Evolutionary conservation across 2,888 invertebrate species (phyloP).

Genomic region (Dryococelus australis): DNA sequence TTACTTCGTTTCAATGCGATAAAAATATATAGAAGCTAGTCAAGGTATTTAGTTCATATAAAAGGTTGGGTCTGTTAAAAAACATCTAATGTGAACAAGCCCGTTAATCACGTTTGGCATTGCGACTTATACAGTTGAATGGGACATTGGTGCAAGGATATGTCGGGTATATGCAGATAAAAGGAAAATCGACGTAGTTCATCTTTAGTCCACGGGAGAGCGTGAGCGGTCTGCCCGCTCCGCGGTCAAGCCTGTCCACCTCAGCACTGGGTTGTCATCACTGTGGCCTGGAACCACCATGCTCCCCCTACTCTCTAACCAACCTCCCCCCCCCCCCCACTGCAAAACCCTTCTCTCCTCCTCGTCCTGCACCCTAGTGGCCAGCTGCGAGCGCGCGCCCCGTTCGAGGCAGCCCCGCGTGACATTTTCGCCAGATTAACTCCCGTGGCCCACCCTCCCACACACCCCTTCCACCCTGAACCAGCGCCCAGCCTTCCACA

Average conservation of each 20-base stretch:
- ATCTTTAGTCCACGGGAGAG: no score
- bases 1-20: no score
- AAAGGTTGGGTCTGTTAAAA: no score
- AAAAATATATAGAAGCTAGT: no score
- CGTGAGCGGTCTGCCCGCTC: no score
- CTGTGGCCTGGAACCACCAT: background rate
- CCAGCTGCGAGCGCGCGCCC: conserved; percentile 18
- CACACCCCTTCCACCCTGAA: background rate
- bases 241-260: background rate
- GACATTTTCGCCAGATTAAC: conserved; percentile 31
- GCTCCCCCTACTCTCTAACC: background rate
- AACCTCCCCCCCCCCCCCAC: background rate
- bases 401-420: conserved; percentile 18
- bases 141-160: no score
- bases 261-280: conserved; percentile 5
- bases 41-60: no score
- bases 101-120: no score
- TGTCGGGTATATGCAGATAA: no score
- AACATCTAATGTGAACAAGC: no score
- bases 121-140: no score
- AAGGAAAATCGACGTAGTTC: no score
- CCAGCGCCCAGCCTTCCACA: background rate
- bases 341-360: background rate
- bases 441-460: background rate
- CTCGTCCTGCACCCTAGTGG: background rate